phyloP scores from a whole-genome alignment of 2,797 vertebrate species.

The Dendrocincla tyrannina region DNA sequence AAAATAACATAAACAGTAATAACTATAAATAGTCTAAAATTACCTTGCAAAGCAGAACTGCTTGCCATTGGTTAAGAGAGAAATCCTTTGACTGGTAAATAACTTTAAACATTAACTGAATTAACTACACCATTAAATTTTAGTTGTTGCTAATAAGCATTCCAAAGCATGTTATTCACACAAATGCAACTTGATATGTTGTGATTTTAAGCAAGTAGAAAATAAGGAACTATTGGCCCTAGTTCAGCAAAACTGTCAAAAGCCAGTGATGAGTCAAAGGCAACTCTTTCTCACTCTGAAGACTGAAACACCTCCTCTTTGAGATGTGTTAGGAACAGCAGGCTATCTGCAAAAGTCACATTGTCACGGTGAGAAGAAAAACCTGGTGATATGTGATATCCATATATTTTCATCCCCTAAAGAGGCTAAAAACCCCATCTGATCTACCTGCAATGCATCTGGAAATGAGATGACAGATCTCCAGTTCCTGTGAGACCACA shows the following conservation, averaged over 20 bases:
- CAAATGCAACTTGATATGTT: constrained; percentile 66
- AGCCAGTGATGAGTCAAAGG: constrained; percentile 71
- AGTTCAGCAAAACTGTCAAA: constrained; percentile 71
- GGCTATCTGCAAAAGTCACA: constrained; percentile 70
- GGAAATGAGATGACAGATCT: constrained; percentile 14
- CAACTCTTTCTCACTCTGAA: constrained; percentile 68
- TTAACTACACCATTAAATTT: constrained; percentile 26
- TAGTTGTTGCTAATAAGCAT: constrained; percentile 34
- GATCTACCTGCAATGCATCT: constrained; percentile 62
- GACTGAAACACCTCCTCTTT: constrained; percentile 67
- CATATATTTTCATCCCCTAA: constrained; percentile 63
- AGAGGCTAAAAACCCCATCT: constrained; percentile 59
- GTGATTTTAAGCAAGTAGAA: constrained; percentile 65
- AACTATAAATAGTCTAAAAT: constrained; percentile 42
- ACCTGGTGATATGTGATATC: constrained; percentile 69
- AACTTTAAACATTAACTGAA: constrained; percentile 27
- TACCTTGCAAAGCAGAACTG: background rate
- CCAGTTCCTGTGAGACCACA: background rate
- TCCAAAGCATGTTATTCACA: constrained; percentile 55
- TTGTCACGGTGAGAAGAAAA: constrained; percentile 69
- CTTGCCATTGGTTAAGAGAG: background rate
- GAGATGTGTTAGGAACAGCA: constrained; percentile 68
- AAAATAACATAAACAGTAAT: constrained; percentile 16
- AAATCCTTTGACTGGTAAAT: constrained; percentile 16
- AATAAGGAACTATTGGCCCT: constrained; percentile 70